Evolutionary conservation across 2,113 vertebrate genomes (phyloP), one percentile per base, ranked within the genome.

Genomic region (Eulemur rufifrons): DNA sequence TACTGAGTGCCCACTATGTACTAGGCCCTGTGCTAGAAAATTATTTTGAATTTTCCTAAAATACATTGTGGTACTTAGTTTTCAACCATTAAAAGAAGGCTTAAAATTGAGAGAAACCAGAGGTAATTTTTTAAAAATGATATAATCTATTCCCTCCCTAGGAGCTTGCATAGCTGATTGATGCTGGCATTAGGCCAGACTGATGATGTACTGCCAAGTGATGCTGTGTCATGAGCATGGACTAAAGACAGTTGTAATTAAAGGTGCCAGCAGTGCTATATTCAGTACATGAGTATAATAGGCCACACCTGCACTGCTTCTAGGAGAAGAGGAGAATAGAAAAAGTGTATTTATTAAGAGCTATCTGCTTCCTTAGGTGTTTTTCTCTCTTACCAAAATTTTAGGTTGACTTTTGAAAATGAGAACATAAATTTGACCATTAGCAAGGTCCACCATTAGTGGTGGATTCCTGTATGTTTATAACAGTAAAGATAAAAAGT

Each of bases 211-310:
- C 56, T 84, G 74, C 37, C 69, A 29, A 76, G 37, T 89, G 89
- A 93, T 32, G 14, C 56, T 81, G 59, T 89, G 69, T 39, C 32
- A 56, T 68, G 56, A 81, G 20, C 56, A 66, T 45, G 86, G 74
- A 94, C 91, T 83, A 37, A 74, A 77, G 68, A 76, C 25, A 47
- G 20, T 71, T 78, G 52, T 94, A 87, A 95, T 93, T 95, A 96
- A 77, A 89, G 56, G 95, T 68, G 86, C 59, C 63, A 20, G 15
- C 0, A 3, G 37, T 93, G 73, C 91, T 94, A 2, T 86, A 34
- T 86, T 86, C 91, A 59, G 61, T 61, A 12, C n/a, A 9, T 25
- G 66, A 39, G 63, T 45, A 61, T 86, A 66, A 18, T 34, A 42
- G 23, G 87, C 34, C 74, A 86, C 6, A 5, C 59, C 32, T 18